phyloP scores from a whole-genome alignment of 2,888 invertebrate species.

The Mythimna lalbum region DNA sequence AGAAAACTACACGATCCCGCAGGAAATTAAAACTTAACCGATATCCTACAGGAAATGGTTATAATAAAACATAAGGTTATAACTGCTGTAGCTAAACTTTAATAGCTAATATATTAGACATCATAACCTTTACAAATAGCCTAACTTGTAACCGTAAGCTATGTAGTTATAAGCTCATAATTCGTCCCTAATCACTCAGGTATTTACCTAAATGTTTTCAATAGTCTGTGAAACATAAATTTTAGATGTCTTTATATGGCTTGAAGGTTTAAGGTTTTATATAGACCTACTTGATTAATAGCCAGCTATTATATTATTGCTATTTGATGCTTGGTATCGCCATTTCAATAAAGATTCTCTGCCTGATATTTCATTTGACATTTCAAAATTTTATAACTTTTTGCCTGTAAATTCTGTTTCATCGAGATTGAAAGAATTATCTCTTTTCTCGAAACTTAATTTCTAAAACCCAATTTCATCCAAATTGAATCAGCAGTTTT shows the following conservation, averaged over 20 bases:
- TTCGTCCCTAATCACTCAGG: conserved; percentile 53
- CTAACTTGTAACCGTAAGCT: conserved; percentile 48
- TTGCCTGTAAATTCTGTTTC: not conserved
- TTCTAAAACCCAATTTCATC: too few species aligned
- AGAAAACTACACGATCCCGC: conserved; percentile 7
- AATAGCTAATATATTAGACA: conserved; percentile 42
- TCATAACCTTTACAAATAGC: conserved; percentile 52
- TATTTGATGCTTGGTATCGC: not conserved
- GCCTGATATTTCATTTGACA: not conserved
- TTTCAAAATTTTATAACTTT: not conserved
- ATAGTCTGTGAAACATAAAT: conserved; percentile 38
- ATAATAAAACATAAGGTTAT: conserved; percentile 37
- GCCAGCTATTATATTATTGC: not conserved
- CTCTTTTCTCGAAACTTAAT: too few species aligned
- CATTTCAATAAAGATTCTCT: conserved; percentile 29
- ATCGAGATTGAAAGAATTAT: not conserved
- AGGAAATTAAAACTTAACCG: conserved; percentile 26
- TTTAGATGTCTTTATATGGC: conserved; percentile 45
- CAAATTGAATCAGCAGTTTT: too few species aligned
- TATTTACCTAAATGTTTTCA: conserved; percentile 60
- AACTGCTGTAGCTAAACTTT: conserved; percentile 24
- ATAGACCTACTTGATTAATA: not conserved
- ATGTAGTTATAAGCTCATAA: conserved; percentile 57
- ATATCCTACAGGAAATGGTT: conserved; percentile 38
- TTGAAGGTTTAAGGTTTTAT: conserved; percentile 10